Evolutionary conservation across 2,888 invertebrate genomes (phyloP).

Genomic region (Liopterus haemorrhoidalis): DNA sequence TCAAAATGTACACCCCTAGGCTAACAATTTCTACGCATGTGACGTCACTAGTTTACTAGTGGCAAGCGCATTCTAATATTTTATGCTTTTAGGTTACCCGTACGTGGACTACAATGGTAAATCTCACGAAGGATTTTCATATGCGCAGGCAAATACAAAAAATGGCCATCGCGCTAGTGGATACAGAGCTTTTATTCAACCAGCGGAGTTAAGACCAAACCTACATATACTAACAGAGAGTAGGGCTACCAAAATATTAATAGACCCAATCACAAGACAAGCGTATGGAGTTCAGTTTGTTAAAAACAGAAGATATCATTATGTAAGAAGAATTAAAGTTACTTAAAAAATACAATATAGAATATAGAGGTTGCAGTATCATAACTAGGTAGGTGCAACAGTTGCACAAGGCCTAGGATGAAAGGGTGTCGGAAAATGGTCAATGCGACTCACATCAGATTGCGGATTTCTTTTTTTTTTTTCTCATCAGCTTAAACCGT

Average conservation of each 20-base stretch:
- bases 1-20: background rate
- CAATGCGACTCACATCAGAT: no score
- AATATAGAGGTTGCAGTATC: no score
- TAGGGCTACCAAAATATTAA: constrained; percentile 51
- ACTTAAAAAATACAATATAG: no score
- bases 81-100: constrained; percentile 23
- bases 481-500: no score
- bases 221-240: constrained; percentile 52
- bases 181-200: constrained; percentile 57
- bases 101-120: constrained; percentile 32
- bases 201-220: constrained; percentile 52
- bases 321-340: no score
- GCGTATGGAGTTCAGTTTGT: constrained; percentile 61
- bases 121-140: constrained; percentile 52
- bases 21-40: no score
- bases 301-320: constrained; percentile 45
- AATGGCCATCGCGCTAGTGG: constrained; percentile 60
- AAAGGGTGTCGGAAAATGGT: no score
- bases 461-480: no score
- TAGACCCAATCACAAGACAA: constrained; percentile 42
- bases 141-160: constrained; percentile 55
- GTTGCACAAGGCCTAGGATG: no score
- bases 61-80: background rate
- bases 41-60: no score
- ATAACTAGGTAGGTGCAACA: no score